A percentile compares a stretch with the other conserved stretches of the same genome.
phyloP scores from a whole-genome alignment of 2,113 vertebrate genomes.

The Channa argus region DNA sequence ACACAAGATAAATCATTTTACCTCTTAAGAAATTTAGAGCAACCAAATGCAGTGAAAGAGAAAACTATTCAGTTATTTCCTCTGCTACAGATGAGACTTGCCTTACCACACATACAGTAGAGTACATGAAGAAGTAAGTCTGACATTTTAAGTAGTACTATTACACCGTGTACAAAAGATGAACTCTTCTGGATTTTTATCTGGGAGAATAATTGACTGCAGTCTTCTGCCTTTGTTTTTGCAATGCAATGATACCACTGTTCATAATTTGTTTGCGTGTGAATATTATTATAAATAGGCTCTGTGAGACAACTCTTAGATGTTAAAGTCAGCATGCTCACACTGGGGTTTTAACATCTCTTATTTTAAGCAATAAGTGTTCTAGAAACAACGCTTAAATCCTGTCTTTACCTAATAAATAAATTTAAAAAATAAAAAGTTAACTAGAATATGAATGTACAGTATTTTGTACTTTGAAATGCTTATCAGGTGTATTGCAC shows the following conservation, averaged over 20 bases:
- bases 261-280: neutral
- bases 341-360: too few relatives aligned
- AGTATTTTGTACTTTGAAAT: too few relatives aligned
- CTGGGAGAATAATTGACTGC: neutral
- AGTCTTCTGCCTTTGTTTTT: neutral
- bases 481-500: too few relatives aligned
- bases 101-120: too few relatives aligned
- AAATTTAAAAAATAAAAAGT: too few relatives aligned
- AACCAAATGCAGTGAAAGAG: constrained; percentile 12
- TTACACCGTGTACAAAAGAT: neutral
- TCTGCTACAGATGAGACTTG: too few relatives aligned
- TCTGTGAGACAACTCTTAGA: neutral
- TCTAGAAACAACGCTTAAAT: too few relatives aligned
- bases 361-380: too few relatives aligned
- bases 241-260: neutral
- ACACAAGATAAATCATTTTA: neutral
- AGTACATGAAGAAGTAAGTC: neutral
- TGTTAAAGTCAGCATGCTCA: neutral
- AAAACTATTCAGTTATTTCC: neutral
- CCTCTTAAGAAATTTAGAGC: neutral
- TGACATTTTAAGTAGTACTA: constrained; percentile 12
- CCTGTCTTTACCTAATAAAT: too few relatives aligned
- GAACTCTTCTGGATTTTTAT: neutral
- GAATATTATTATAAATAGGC: neutral
- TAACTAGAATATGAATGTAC: too few relatives aligned